Percentiles rank a stretch among this genome's conserved stretches.
These are phyloP conservation scores for Acanthosepion lycidas DNA, from an alignment of 2,888 invertebrate species.

Conservation along the genomic window DNA sequence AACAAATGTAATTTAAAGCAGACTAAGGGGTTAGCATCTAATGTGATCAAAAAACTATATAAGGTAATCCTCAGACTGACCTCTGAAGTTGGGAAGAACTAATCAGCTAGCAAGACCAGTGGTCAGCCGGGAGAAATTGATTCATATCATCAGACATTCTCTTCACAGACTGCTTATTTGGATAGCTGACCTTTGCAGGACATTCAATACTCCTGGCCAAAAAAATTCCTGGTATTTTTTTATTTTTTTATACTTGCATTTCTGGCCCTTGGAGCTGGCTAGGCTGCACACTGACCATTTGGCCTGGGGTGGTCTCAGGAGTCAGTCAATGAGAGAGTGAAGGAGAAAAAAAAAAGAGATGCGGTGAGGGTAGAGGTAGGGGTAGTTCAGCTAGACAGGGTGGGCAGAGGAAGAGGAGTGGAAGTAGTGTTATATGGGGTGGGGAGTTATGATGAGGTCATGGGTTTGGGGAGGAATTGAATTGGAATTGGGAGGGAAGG, in stretches of 20 bases:
- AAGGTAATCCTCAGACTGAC: constrained; percentile 8
- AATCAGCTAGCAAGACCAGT: constrained; percentile 18
- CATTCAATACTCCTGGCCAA: constrained; percentile 22
- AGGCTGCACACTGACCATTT: constrained; percentile 1
- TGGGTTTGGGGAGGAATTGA: neutral
- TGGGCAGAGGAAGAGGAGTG: neutral
- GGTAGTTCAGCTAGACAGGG: neutral
- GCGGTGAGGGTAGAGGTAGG: neutral
- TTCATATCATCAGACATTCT: constrained; percentile 22
- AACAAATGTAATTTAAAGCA: constrained; percentile 23
- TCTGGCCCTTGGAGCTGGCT: neutral
- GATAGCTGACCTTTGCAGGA: neutral
- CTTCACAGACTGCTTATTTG: constrained; percentile 33
- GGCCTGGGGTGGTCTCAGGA: constrained; percentile 33
- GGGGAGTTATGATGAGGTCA: neutral
- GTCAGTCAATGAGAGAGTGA: neutral
- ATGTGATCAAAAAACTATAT: constrained; percentile 33
- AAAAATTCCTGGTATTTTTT: constrained; percentile 33
- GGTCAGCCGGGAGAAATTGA: constrained; percentile 21
- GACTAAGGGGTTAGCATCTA: constrained; percentile 33
- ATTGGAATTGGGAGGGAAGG: neutral
- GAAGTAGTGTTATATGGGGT: neutral
- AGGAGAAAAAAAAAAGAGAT: neutral
- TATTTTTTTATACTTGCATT: neutral
- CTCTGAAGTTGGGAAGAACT: constrained; percentile 14